Evolutionary conservation across 2,888 invertebrate species (phyloP), one percentile per base, ranked within the genome.

Genomic region (Lissonota sp.): DNA sequence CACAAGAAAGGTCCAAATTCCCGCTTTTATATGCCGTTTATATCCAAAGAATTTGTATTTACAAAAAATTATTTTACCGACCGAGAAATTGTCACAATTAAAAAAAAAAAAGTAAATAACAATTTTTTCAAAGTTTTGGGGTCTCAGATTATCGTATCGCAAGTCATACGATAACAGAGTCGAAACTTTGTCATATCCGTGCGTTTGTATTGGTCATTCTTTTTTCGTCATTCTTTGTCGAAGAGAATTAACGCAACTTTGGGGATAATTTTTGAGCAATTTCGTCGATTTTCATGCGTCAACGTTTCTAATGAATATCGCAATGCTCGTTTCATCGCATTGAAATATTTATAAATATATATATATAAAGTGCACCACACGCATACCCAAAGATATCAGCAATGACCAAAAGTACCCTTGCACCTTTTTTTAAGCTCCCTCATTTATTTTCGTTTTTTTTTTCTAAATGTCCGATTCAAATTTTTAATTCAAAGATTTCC

Each of bases 331-430:
- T 72, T 70, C 26, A 75, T 75, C 26, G 8, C 51, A 55, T 14
- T 55, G 39, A 73, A 44, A 44, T 67, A 67, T 57, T 4, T 67
- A 57, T 12, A 64, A 37, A 64, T 49, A 60, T 66, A 57, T 42
- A 39, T 73, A 44, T 63, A n/a, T 66, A 64, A 58, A 83, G 84
- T 86, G 84, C 84, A 83, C 82, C 80, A 81, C 79, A 70, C 83
- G 66, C 72, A 78, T 69, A 39, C 63, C 72, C 26, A 64, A 51
- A 70, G 58, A 42, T 81, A 69, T 64, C 70, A 83, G 86, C 87
- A 86, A 87, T 85, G 84, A 85, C 85, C 87, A 87, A 67, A 69
- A 70, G 58, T 69, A 63, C 46, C 16, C 7, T 39, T 66, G 49
- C 55, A 51, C 39, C 42, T 55, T 10, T 55, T 49, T 57, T 26